Percentiles rank a stretch among this genome's conserved stretches.
Evolutionary conservation across 2,113 vertebrate species (phyloP).

Genomic region (Epinephelus moara): DNA sequence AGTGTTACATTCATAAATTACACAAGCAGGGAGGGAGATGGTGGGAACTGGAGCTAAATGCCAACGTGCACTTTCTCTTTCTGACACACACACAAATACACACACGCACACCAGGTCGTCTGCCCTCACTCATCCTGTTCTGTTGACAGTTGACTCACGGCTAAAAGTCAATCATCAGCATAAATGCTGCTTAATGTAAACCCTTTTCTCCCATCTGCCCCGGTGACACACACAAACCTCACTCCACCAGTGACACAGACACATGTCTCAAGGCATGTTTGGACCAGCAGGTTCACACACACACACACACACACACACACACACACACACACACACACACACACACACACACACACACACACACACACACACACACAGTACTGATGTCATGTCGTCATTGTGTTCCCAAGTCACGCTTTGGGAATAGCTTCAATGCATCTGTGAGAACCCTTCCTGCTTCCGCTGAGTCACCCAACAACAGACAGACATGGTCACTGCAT

Average conservation of each 20-base stretch:
- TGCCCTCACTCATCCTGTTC: slow-evolving; percentile 31
- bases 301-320: slow-evolving; percentile 6
- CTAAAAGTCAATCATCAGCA: slow-evolving; percentile 55
- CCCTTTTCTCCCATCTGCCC: not conserved
- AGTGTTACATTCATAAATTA: slow-evolving; percentile 49
- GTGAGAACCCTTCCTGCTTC: not conserved
- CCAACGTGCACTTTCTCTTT: not conserved
- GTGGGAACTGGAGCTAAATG: slow-evolving; percentile 34
- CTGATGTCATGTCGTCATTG: not conserved
- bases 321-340: slow-evolving; percentile 14
- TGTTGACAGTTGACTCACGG: slow-evolving; percentile 50
- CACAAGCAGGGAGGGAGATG: slow-evolving; percentile 9
- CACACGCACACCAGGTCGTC: not conserved
- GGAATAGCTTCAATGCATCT: not conserved
- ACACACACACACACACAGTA: not conserved
- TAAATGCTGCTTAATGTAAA: slow-evolving; percentile 44
- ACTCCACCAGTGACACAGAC: slow-evolving; percentile 1
- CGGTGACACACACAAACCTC: slow-evolving; percentile 17
- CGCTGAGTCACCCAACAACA: not conserved
- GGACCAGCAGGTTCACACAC: slow-evolving; percentile 5
- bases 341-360: not conserved
- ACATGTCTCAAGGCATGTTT: slow-evolving; percentile 9
- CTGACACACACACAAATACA: not conserved
- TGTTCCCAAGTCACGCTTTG: not conserved
- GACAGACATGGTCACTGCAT: not conserved